phyloP scores from a whole-genome alignment of 2,113 vertebrate species.

The Candoia aspera region DNA sequence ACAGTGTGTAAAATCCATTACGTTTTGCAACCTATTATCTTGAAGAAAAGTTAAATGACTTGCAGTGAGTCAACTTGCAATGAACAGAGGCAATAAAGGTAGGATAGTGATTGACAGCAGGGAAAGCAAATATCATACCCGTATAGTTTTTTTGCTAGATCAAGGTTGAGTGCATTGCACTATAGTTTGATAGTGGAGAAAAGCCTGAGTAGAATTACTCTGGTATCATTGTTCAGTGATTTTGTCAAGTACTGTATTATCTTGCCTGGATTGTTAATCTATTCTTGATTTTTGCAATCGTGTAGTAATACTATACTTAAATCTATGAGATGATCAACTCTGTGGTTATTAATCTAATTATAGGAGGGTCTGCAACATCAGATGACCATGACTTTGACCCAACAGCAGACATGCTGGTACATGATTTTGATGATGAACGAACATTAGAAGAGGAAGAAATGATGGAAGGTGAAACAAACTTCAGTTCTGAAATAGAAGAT shows the following conservation, averaged over 20 bases:
- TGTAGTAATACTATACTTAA: neutral
- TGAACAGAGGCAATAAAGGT: neutral
- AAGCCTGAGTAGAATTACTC: neutral
- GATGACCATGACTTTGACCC: slow-evolving; percentile 98
- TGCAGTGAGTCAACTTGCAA: neutral
- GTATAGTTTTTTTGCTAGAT: neutral
- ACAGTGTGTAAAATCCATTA: neutral
- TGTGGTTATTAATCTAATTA: slow-evolving; percentile 55
- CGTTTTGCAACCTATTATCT: neutral
- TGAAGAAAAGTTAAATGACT: neutral
- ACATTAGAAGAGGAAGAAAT: slow-evolving; percentile 97
- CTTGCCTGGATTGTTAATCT: neutral
- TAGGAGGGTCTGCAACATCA: slow-evolving; percentile 87
- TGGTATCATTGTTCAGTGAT: neutral
- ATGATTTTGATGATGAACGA: slow-evolving; percentile 97
- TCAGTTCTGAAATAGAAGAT: slow-evolving; percentile 92
- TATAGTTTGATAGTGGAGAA: neutral
- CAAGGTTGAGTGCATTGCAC: neutral
- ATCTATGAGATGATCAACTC: slow-evolving; percentile 4
- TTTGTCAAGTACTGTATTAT: neutral
- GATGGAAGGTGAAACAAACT: slow-evolving; percentile 93
- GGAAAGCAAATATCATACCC: neutral
- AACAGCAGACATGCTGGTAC: slow-evolving; percentile 96
- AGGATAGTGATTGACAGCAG: neutral
- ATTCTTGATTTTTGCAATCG: neutral